Base-by-base conservation (phyloP, 2,113 vertebrate genomes). In the Tupaia tana region DNA sequence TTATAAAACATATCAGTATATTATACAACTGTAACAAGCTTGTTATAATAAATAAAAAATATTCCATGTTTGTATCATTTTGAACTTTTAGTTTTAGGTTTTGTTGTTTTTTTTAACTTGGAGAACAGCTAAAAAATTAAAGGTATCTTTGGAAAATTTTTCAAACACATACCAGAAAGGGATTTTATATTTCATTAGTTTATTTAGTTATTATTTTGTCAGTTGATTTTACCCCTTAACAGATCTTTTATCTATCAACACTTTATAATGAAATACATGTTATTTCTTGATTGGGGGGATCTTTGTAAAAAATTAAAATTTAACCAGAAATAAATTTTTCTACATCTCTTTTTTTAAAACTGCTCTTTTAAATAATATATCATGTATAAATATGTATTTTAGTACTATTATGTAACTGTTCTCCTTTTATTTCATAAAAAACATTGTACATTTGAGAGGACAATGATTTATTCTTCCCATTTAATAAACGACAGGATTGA, bases 81-180 rank as follows among this genome's bases (percentile, higher is more conserved):
- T 64, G 25, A 79, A 66, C 7, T 87, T 85, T 70, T 2, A n/a
- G 43, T 43, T 43, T 43, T 43, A 43, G 43, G 43, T 43, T 43
- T 43, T 43, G 4, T 43, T 43, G 4, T 43, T 43, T 52, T 81
- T 85, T 90, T 91, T 86, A 27, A 87, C 83, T 97, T 74, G 66
- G 88, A 95, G 81, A 93, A 79, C 31, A 59, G 59, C 71, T 90
- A 58, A 83, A 86, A 91, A 84, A 1, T 10, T 81, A 43, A 86
- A 93, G 86, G 27, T 70, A 58, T 59, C 56, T 25, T 83, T 89
- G 63, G 5, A 91, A 63, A 77, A 66, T 93, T 8, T 63, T 95
- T 93, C 74, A 81, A 43, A 61, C 70, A 74, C 87, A 70, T 64
- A 80, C 14, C 12, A 89, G 31, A 74, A 91, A 70, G 12, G 12